These are phyloP conservation scores for Brevimyrus niger DNA, from an alignment of 2,113 vertebrate species.

Conservation along the genomic window DNA sequence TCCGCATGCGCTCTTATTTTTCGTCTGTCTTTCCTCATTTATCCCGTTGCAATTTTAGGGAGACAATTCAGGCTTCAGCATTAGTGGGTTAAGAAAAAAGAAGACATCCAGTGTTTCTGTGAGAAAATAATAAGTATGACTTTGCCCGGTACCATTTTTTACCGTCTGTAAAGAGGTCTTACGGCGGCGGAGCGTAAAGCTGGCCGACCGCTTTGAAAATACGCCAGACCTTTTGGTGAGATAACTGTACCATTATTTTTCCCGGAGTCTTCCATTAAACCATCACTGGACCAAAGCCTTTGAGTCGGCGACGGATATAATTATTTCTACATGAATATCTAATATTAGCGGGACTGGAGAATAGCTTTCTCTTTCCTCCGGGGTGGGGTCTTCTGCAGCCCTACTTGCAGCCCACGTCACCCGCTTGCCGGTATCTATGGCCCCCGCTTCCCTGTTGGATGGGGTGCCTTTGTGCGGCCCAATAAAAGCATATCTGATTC, in stretches of 20 bases:
- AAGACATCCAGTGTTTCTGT: background rate
- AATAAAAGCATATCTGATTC: background rate
- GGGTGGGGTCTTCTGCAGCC: background rate
- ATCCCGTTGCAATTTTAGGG: background rate
- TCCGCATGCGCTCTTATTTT: background rate
- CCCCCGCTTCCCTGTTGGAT: background rate
- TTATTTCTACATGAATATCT: slow-evolving; percentile 7
- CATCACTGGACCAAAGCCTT: background rate
- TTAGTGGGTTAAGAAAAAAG: background rate
- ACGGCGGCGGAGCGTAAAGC: background rate
- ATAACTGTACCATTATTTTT: background rate
- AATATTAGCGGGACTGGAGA: background rate
- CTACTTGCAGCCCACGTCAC: background rate
- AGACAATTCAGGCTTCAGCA: background rate
- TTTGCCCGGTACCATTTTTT: background rate
- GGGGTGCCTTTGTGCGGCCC: background rate
- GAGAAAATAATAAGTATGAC: background rate
- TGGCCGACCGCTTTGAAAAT: background rate
- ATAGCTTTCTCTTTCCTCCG: background rate
- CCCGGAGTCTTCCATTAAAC: background rate
- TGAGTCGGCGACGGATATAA: background rate
- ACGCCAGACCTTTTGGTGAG: background rate
- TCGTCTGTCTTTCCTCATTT: background rate
- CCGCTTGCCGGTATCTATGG: background rate
- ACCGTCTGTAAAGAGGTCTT: background rate